phyloP scores from a whole-genome alignment of 2,888 invertebrate genomes.

The Drosophila nr. medialis region DNA sequence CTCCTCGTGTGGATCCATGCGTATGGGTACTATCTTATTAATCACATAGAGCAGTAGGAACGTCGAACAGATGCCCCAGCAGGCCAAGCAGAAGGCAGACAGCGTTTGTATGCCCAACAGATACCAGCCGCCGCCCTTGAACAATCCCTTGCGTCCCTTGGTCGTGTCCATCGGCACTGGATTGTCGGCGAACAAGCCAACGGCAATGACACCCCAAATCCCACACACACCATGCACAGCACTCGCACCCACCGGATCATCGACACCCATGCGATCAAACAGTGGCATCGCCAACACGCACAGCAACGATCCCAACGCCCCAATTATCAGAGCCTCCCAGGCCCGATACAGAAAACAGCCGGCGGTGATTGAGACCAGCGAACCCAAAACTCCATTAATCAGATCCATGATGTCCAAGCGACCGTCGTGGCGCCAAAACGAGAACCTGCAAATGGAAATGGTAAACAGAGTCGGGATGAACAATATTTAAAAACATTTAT shows the following conservation, averaged over 20 bases:
- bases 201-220: constrained; percentile 90
- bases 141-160: constrained; percentile 89
- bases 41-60: constrained; percentile 91
- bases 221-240: constrained; percentile 94
- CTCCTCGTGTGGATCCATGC: constrained; percentile 94
- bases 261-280: constrained; percentile 91
- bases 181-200: constrained; percentile 95
- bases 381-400: constrained; percentile 94
- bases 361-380: constrained; percentile 94
- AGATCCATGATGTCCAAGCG: constrained; percentile 93
- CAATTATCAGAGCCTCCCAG: constrained; percentile 94
- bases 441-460: constrained; percentile 85
- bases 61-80: constrained; percentile 91
- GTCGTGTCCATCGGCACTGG: constrained; percentile 93
- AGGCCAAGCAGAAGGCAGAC: constrained; percentile 88
- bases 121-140: constrained; percentile 95
- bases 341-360: constrained; percentile 94
- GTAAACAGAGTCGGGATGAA: neutral
- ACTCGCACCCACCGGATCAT: constrained; percentile 94
- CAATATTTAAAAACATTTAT: neutral
- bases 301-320: constrained; percentile 91
- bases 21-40: constrained; percentile 91
- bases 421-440: constrained; percentile 89
- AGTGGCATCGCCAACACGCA: constrained; percentile 90
- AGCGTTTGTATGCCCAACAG: constrained; percentile 93